These are phyloP conservation scores for Limanda limanda DNA, from an alignment of 2,113 vertebrate species.

Conservation along the genomic window DNA sequence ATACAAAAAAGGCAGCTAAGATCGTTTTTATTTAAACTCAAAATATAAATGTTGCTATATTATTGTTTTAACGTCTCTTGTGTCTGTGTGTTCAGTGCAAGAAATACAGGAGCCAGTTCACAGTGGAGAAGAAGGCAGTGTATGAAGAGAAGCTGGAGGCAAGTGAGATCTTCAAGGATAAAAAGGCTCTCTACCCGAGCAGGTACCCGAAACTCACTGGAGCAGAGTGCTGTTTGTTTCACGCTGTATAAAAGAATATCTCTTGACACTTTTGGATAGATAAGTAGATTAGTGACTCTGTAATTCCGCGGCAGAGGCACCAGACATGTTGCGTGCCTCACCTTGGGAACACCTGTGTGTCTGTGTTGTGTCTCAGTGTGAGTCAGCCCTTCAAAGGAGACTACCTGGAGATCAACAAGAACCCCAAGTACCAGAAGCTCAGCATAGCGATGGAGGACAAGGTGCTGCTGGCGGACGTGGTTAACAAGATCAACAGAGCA, in stretches of 20 bases:
- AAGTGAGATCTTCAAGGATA: slow-evolving; percentile 97
- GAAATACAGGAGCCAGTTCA: slow-evolving; percentile 95
- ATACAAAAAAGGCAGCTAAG: neutral
- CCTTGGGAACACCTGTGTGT: neutral
- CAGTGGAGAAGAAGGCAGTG: slow-evolving; percentile 92
- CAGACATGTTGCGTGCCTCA: neutral
- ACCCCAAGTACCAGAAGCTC: slow-evolving; percentile 97
- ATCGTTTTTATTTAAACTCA: neutral
- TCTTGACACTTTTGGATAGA: neutral
- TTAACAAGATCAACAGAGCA: slow-evolving; percentile 97
- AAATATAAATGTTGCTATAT: neutral
- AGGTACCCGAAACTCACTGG: slow-evolving; percentile 76
- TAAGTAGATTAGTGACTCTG: neutral
- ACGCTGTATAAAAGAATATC: neutral
- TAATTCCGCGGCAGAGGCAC: neutral
- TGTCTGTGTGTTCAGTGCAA: slow-evolving; percentile 87
- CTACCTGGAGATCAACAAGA: slow-evolving; percentile 96
- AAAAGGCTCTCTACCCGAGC: slow-evolving; percentile 95
- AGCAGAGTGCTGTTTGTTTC: neutral
- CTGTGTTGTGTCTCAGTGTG: slow-evolving; percentile 82
- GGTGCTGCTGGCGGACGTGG: slow-evolving; percentile 94
- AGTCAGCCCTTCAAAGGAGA: slow-evolving; percentile 97
- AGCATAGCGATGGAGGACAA: slow-evolving; percentile 92
- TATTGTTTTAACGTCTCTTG: neutral
- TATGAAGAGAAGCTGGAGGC: slow-evolving; percentile 98